phyloP scores from a whole-genome alignment of 2,888 invertebrate species.

The Autographa gamma region DNA sequence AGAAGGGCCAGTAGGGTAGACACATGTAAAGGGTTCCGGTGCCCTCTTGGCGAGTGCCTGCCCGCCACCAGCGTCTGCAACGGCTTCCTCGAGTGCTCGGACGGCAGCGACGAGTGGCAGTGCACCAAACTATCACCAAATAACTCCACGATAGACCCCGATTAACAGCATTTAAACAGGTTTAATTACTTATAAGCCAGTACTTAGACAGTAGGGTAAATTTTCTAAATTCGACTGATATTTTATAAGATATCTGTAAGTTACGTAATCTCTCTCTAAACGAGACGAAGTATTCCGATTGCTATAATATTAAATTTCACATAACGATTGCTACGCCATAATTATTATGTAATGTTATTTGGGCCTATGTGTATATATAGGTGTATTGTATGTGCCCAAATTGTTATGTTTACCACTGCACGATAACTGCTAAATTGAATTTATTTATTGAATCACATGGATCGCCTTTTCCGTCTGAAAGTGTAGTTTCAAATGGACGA shows the following conservation, averaged over 20 bases:
- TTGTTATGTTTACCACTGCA: slow-evolving; percentile 72
- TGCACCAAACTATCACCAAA: slow-evolving; percentile 79
- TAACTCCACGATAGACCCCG: slow-evolving; percentile 74
- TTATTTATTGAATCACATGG: slow-evolving; percentile 85
- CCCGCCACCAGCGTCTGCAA: slow-evolving; percentile 92
- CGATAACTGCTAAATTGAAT: slow-evolving; percentile 65
- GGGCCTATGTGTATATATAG: slow-evolving; percentile 83
- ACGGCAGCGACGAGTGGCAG: slow-evolving; percentile 92
- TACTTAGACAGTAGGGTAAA: slow-evolving; percentile 73
- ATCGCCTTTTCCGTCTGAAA: slow-evolving; percentile 87
- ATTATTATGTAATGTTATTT: slow-evolving; percentile 65
- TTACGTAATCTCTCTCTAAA: slow-evolving; percentile 53
- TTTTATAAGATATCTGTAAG: slow-evolving; percentile 80
- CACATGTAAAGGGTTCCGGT: slow-evolving; percentile 91
- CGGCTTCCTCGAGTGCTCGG: slow-evolving; percentile 93
- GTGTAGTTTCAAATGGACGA: slow-evolving; percentile 83
- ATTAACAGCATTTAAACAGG: slow-evolving; percentile 64
- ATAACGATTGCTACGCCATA: slow-evolving; percentile 64
- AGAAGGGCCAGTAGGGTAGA: slow-evolving; percentile 73
- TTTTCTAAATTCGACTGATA: slow-evolving; percentile 85
- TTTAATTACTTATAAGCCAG: slow-evolving; percentile 76
- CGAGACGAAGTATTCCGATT: slow-evolving; percentile 49
- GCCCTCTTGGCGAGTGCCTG: slow-evolving; percentile 93
- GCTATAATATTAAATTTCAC: slow-evolving; percentile 47
- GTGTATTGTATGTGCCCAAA: slow-evolving; percentile 64